Evolutionary conservation across 2,888 invertebrate genomes (phyloP), one percentile per base, ranked within the genome.

Genomic region (Aphidoletes aphidimyza): DNA sequence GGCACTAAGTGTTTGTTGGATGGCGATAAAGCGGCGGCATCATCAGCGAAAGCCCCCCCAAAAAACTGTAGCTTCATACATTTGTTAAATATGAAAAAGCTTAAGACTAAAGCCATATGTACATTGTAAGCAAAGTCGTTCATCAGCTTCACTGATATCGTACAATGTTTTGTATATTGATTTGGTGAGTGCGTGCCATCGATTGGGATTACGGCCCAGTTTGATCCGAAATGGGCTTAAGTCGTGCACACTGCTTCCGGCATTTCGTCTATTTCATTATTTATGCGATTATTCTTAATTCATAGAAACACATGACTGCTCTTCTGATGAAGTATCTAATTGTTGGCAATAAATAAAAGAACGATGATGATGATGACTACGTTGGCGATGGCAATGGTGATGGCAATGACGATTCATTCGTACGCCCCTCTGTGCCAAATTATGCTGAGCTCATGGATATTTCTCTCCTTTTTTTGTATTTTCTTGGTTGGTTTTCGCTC

Each of bases 261-360:
- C n/a, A n/a, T n/a, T n/a, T 69, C 26, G 34, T 30, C 69, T 30
- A 69, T 69, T 69, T 69, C 69, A 69, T 69, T 69, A 69, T 69
- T 69, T 69, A 69, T 69, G 69, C 69, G 69, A 69, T 69, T 69
- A 69, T 69, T 69, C 69, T 30, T 69, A 69, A 69, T 69, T 69
- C 69, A 30, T 69, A 69, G 26, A 69, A 30, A 69, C 69, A 69
- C 69, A 69, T 69, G 69, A 69, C 69, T 69, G 69, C 69, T 30
- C 30, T 69, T 69, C 69, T 69, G 69, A 69, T 30, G 30, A 69
- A 69, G 69, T 69, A 69, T 69, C 69, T 69, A 69, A 69, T 69
- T 69, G 69, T 69, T 69, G 69, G 69, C 69, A 69, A 69, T 69
- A 69, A 69, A 69, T 69, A 69, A 69, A 69, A 69, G 69, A 69